phyloP scores from a whole-genome alignment of 1,140 invertebrate species.

The Pemphigus obesinymphae region DNA sequence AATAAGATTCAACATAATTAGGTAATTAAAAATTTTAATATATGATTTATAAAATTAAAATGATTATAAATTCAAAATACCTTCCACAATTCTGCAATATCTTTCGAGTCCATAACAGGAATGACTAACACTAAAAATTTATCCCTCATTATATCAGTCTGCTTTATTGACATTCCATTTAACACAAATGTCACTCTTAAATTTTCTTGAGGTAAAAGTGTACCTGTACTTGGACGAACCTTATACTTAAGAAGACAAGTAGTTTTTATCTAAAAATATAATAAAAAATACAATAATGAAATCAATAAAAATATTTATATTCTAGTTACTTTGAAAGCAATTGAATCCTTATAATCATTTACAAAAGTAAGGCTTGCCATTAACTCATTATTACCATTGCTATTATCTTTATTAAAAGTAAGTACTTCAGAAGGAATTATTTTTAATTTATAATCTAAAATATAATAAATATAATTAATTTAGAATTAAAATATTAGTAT shows the following conservation, averaged over 20 bases:
- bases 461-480: neutral
- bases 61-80: conserved; percentile 48
- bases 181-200: conserved; percentile 56
- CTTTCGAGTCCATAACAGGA: conserved; percentile 56
- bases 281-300: conserved; percentile 5
- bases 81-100: conserved; percentile 62
- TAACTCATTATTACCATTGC: neutral
- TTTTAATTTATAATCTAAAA: conserved; percentile 21
- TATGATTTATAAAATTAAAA: neutral
- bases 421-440: conserved; percentile 3
- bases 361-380: conserved; percentile 20
- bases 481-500: neutral
- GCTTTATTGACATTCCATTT: conserved; percentile 55
- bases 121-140: conserved; percentile 66
- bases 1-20: no score
- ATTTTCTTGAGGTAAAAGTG: conserved; percentile 58
- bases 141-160: conserved; percentile 55
- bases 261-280: conserved; percentile 64
- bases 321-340: conserved; percentile 29
- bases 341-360: conserved; percentile 18
- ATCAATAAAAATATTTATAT: conserved; percentile 18
- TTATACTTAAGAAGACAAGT: conserved; percentile 83
- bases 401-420: conserved; percentile 11
- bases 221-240: conserved; percentile 77
- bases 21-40: neutral